A percentile compares a stretch with the other conserved stretches of the same genome.
phyloP scores from a whole-genome alignment of 2,888 invertebrate genomes.

The Coleophora deauratella region DNA sequence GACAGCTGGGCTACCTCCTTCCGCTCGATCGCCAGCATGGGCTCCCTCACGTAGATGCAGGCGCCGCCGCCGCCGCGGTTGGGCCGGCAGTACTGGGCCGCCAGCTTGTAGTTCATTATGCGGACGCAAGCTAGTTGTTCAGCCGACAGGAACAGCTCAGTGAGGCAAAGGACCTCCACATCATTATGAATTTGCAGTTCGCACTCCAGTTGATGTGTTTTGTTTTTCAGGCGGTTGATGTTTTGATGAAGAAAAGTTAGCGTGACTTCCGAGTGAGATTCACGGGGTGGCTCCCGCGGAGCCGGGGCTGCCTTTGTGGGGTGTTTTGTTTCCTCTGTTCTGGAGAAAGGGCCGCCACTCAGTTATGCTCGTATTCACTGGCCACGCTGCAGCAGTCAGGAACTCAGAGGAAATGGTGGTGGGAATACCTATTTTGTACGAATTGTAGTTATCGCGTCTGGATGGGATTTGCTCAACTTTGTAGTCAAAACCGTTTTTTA shows the following conservation, averaged over 20 bases:
- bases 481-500: too few species aligned
- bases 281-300: background rate
- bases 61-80: too few species aligned
- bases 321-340: background rate
- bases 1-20: background rate
- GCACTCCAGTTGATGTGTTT: constrained; percentile 3
- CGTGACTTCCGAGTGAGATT: too few species aligned
- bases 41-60: constrained; percentile 1
- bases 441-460: background rate
- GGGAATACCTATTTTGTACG: background rate
- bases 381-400: background rate
- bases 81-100: constrained; percentile 2
- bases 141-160: background rate
- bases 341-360: background rate
- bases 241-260: constrained; percentile 1
- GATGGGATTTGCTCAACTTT: too few species aligned
- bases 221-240: constrained; percentile 3
- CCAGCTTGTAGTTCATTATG: constrained; percentile 1
- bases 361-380: background rate
- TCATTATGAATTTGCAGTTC: constrained; percentile 1
- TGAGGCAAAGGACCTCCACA: constrained; percentile 1
- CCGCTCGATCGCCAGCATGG: constrained; percentile 1
- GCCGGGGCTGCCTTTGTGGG: background rate
- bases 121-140: background rate
- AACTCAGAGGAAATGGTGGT: background rate